Evolutionary conservation across 2,113 vertebrate species (phyloP).

Genomic region (Salvelinus namaycush): DNA sequence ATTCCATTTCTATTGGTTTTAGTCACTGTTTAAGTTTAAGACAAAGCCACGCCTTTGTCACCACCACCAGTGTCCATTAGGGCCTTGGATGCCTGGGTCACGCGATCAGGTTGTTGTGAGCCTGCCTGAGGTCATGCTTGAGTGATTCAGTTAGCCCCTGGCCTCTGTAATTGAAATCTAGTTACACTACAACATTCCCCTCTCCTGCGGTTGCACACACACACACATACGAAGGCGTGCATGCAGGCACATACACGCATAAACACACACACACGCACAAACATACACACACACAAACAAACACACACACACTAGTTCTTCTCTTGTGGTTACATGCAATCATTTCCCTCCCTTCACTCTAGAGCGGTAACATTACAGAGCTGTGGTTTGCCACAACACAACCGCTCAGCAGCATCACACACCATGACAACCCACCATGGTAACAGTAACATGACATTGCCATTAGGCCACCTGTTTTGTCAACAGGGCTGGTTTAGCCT

Average conservation of each 20-base stretch:
- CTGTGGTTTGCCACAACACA: not conserved
- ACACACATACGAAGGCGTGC: too few relatives aligned
- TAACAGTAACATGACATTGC: not conserved
- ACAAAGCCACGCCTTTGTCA: not conserved
- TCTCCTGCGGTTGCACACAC: too few relatives aligned
- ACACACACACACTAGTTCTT: too few relatives aligned
- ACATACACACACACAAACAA: too few relatives aligned
- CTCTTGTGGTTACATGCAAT: not conserved
- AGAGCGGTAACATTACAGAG: not conserved
- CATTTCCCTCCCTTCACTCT: not conserved
- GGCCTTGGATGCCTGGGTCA: not conserved
- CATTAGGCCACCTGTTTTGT: not conserved
- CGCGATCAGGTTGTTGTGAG: not conserved
- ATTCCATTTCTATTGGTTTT: too few relatives aligned
- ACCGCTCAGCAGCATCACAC: conserved; percentile 4
- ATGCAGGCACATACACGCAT: too few relatives aligned
- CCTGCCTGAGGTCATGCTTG: not conserved
- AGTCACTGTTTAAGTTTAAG: not conserved
- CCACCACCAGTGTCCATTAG: not conserved
- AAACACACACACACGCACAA: too few relatives aligned
- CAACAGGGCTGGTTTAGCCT: not conserved
- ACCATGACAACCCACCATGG: conserved; percentile 2
- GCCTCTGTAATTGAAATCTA: conserved; percentile 3
- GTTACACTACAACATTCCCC: too few relatives aligned
- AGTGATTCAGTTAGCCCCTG: not conserved